Evolutionary conservation across 2,797 vertebrate species (phyloP).

Genomic region (Clarias pachynema): DNA sequence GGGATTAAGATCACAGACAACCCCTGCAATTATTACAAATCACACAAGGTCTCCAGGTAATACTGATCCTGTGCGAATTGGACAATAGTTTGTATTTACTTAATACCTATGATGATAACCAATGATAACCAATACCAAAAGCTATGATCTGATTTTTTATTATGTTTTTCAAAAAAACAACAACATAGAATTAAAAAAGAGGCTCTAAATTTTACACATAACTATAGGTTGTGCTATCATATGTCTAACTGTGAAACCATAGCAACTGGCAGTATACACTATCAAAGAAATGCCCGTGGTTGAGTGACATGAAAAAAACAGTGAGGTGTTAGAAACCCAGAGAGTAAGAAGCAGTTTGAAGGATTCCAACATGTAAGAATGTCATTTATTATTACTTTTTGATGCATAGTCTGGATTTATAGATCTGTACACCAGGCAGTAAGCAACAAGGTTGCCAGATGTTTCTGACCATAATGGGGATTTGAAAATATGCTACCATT

Average conservation of each 20-base stretch:
- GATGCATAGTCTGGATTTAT: background rate
- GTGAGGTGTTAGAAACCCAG: background rate
- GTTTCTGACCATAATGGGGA: background rate
- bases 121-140: too few relatives aligned
- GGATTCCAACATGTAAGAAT: background rate
- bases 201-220: too few relatives aligned
- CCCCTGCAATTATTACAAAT: too few relatives aligned
- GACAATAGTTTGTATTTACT: too few relatives aligned
- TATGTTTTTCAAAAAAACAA: too few relatives aligned
- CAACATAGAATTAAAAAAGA: too few relatives aligned
- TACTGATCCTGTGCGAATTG: too few relatives aligned
- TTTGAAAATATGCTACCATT: background rate
- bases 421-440: background rate
- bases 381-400: background rate
- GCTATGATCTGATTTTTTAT: too few relatives aligned
- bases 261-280: background rate
- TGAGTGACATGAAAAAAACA: background rate
- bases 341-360: background rate
- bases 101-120: too few relatives aligned
- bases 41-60: too few relatives aligned
- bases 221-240: background rate
- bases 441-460: background rate
- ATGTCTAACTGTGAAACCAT: background rate
- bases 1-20: too few relatives aligned
- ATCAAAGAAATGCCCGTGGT: background rate